These are phyloP conservation scores for Eulemur coronatus DNA, from an alignment of 2,797 vertebrate species.

Conservation along the genomic window DNA sequence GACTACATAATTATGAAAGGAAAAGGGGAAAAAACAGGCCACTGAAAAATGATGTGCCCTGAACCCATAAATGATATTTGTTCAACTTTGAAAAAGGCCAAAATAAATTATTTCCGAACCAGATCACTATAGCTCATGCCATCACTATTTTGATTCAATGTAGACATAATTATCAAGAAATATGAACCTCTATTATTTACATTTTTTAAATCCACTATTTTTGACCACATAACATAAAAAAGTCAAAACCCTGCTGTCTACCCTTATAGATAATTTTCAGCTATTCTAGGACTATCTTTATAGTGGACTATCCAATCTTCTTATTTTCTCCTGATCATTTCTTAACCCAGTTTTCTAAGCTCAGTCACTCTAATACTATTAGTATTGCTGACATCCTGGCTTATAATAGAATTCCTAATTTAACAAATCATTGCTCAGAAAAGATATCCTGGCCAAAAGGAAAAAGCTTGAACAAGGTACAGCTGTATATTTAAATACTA, in stretches of 20 bases:
- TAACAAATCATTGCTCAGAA: slow-evolving; percentile 39
- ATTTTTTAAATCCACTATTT: slow-evolving; percentile 8
- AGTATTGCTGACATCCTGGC: slow-evolving; percentile 23
- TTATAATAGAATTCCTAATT: slow-evolving; percentile 37
- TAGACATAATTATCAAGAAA: slow-evolving; percentile 37
- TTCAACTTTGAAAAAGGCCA: not conserved
- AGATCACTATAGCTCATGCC: not conserved
- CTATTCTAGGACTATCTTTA: not conserved
- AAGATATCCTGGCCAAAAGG: slow-evolving; percentile 30
- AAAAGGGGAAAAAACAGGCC: not conserved
- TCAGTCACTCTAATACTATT: slow-evolving; percentile 56
- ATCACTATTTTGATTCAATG: not conserved
- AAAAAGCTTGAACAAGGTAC: slow-evolving; percentile 16
- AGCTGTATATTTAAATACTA: slow-evolving; percentile 34
- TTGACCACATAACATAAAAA: not conserved
- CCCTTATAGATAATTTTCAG: not conserved
- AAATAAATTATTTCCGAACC: not conserved
- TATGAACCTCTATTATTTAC: not conserved
- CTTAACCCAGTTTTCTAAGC: slow-evolving; percentile 56
- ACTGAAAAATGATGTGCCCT: not conserved
- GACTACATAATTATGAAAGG: not conserved
- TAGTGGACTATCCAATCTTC: not conserved
- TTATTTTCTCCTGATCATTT: slow-evolving; percentile 41
- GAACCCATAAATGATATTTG: not conserved
- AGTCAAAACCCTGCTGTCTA: not conserved